These are phyloP conservation scores for Hypsopygia costalis DNA, from an alignment of 2,888 invertebrate species.

Conservation along the genomic window DNA sequence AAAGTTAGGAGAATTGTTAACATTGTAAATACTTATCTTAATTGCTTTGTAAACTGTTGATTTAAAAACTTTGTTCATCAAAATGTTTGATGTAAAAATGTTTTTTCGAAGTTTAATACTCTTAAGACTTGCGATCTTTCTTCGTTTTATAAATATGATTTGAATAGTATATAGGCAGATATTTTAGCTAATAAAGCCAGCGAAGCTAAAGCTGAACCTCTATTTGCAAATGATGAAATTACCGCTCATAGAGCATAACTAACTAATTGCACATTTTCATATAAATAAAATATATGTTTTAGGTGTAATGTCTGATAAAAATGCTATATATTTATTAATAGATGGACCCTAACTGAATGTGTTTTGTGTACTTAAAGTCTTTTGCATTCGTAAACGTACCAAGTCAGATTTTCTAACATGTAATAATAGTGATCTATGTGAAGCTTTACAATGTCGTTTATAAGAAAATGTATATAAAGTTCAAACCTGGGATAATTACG, in stretches of 20 bases:
- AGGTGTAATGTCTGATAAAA: constrained; percentile 2
- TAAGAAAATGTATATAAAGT: constrained; percentile 68
- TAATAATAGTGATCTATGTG: constrained; percentile 52
- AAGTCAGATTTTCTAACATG: constrained; percentile 21
- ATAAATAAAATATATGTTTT: neutral
- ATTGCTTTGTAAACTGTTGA: constrained; percentile 39
- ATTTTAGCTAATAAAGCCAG: neutral
- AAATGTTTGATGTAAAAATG: constrained; percentile 39
- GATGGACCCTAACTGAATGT: constrained; percentile 10
- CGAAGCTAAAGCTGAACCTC: neutral
- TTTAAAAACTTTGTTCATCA: constrained; percentile 44
- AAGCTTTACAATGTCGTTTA: constrained; percentile 62
- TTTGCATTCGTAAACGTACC: constrained; percentile 12
- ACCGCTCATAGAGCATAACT: constrained; percentile 5
- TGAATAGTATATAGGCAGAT: neutral
- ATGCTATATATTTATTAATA: neutral
- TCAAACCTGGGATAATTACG: constrained; percentile 77
- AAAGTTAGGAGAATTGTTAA: constrained; percentile 23
- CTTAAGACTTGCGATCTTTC: constrained; percentile 21
- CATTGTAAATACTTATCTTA: constrained; percentile 32
- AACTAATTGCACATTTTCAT: neutral
- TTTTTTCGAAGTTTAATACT: constrained; percentile 32
- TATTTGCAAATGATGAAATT: neutral
- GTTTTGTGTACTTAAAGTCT: constrained; percentile 7
- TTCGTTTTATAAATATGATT: constrained; percentile 17